phyloP scores from a whole-genome alignment of 2,113 vertebrate species.

The Semnornis frantzii region DNA sequence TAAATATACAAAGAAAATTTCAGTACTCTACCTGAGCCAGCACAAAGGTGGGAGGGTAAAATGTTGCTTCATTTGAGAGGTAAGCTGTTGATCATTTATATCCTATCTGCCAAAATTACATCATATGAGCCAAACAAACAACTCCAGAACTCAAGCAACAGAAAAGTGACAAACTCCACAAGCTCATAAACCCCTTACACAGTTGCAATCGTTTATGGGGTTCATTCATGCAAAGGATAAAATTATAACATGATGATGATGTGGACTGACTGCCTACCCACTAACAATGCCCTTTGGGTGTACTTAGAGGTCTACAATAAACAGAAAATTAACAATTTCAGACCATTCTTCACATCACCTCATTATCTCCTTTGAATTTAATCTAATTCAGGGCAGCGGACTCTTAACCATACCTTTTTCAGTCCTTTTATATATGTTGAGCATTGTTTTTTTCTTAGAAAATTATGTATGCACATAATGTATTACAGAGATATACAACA shows the following conservation, averaged over 20 bases:
- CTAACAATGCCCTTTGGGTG: not conserved
- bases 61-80: not conserved
- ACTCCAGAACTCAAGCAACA: not conserved
- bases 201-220: not conserved
- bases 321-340: not conserved
- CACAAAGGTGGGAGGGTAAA: not conserved
- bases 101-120: not conserved
- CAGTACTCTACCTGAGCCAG: accelerated
- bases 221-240: not conserved
- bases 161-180: not conserved
- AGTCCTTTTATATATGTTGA: not conserved
- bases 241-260: not conserved
- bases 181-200: not conserved
- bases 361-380: not conserved
- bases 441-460: not conserved
- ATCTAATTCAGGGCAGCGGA: not conserved
- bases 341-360: not conserved
- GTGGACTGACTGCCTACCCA: not conserved
- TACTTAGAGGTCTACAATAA: not conserved
- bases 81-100: not conserved
- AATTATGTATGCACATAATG: not conserved
- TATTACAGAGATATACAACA: not conserved
- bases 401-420: not conserved
- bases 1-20: not conserved
- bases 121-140: not conserved